Base-by-base conservation (phyloP, 2,113 vertebrate species). In the Physeter macrocephalus region DNA sequence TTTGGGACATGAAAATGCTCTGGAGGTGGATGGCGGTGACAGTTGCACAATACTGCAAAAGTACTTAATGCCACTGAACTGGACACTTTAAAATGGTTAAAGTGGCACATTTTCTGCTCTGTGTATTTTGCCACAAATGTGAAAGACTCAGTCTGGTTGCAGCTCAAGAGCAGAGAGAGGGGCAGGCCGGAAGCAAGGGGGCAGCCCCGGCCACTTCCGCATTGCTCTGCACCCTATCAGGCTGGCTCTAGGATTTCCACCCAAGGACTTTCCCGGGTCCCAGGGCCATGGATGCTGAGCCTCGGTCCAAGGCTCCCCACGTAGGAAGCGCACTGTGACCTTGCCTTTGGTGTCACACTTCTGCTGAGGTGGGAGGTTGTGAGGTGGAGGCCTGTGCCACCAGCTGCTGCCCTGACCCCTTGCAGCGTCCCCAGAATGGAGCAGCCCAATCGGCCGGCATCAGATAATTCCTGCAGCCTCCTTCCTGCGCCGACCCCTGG, bases 381-480 rank as follows among this genome's bases (percentile, higher is more conserved):
- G 1, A 25, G 41, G 18, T 25, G 46, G 57, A 57, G 80, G 78
- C 29, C 77, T 64, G 62, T 49, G 9, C 77, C 6, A 7, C 59
- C 92, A 93, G 89, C 62, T 98, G 92, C 97, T 49, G 69, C n/a
- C 88, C 81, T 61, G 90, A 21, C 88, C 57, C 72, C 93, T 80
- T 69, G 41, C 95, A 49, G 27, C 88, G 83, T 83, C 77, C 94
- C 97, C 8, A 8, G 1, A 29, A 39, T 20, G 82, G 83, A 94
- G 96, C 85, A 95, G 95, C 95, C 86, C 43, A 67, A 93, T 95
- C 52, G 6, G n/a, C 90, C 69, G 57, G 61, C 61, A 6, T 62
- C 94, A 94, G 97, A 98, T 93, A 82, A 67, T 95, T 97, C 83
- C 97, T 84, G 88, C 97, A 96, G 94, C 90, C 96, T 93, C 94